These are phyloP conservation scores for Nansenia antarctica DNA, from an alignment of 2,113 vertebrate species.

Conservation along the genomic window DNA sequence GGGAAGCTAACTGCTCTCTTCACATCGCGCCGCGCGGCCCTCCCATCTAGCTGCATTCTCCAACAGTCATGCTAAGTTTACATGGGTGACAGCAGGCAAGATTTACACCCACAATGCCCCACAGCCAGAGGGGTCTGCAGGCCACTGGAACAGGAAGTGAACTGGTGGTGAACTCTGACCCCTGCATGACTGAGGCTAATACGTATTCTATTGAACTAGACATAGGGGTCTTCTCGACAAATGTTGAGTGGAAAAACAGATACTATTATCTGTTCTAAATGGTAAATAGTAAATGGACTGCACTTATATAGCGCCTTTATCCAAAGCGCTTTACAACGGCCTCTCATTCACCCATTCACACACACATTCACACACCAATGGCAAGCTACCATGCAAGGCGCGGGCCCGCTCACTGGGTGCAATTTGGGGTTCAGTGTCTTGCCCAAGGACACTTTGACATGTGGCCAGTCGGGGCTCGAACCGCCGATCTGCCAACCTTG, in stretches of 20 bases:
- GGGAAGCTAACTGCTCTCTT: not conserved
- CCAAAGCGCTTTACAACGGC: no score
- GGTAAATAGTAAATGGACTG: no score
- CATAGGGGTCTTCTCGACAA: not conserved
- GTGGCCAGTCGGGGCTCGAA: no score
- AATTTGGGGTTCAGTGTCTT: no score
- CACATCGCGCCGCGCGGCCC: not conserved
- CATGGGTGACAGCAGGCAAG: constrained; percentile 12
- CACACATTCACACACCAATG: no score
- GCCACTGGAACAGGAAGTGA: constrained; percentile 15
- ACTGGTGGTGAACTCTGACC: not conserved
- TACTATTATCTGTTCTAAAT: no score
- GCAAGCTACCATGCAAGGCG: no score
- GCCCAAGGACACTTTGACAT: no score
- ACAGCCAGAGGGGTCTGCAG: not conserved
- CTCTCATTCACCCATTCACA: no score
- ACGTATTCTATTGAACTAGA: not conserved
- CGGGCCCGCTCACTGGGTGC: no score
- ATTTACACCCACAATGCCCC: not conserved
- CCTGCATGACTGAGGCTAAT: not conserved
- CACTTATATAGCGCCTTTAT: no score
- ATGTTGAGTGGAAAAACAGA: not conserved
- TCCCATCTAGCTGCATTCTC: not conserved
- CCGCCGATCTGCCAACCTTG: no score
- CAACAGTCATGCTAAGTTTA: constrained; percentile 3